phyloP scores from a whole-genome alignment of 2,797 vertebrate species.

The Diglossa cyanea region DNA sequence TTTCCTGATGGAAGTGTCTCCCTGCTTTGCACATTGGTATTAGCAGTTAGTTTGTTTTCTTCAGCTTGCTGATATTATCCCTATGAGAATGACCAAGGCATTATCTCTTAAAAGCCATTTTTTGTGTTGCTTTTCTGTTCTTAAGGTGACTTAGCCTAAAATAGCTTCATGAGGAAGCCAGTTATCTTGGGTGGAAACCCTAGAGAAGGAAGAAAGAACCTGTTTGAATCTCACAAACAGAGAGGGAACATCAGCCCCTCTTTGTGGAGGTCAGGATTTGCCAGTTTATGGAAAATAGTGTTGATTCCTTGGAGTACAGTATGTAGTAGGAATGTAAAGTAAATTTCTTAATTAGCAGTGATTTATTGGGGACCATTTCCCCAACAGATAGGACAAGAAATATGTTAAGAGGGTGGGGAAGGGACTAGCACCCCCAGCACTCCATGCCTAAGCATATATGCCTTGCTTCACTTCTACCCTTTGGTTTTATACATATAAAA shows the following conservation, averaged over 20 bases:
- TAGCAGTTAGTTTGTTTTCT: not conserved
- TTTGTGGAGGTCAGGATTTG: not conserved
- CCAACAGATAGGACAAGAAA: not conserved
- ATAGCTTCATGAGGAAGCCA: not conserved
- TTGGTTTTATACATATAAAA: not conserved
- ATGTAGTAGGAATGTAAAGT: accelerated
- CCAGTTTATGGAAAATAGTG: not conserved
- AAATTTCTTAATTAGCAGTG: not conserved
- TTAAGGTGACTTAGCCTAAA: not conserved
- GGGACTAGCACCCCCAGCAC: not conserved
- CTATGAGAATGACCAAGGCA: not conserved
- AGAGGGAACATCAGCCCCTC: not conserved
- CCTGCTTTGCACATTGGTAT: not conserved
- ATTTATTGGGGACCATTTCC: not conserved
- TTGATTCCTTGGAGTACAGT: not conserved
- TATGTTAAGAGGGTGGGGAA: not conserved
- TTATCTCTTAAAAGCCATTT: not conserved
- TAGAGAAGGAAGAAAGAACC: not conserved
- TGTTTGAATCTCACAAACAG: not conserved
- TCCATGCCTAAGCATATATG: not conserved
- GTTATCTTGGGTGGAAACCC: not conserved
- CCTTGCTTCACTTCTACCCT: not conserved
- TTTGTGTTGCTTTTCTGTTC: not conserved
- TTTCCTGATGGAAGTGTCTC: not conserved
- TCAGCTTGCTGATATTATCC: not conserved